Base-by-base conservation (phyloP, 2,888 invertebrate genomes). In the Keiferia lycopersicella region DNA sequence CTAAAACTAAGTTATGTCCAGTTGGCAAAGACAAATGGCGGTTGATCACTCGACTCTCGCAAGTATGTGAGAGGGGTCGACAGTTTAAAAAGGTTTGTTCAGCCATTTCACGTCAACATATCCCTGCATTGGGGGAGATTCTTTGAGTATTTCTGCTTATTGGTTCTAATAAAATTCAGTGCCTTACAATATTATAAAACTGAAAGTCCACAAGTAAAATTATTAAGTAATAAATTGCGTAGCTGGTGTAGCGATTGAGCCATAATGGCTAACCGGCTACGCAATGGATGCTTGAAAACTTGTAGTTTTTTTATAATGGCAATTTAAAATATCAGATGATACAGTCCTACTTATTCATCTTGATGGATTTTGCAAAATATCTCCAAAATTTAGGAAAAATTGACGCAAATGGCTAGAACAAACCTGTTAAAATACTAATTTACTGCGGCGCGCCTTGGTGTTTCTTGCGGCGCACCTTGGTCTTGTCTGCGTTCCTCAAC, bases 401-500 rank as follows among this genome's bases (percentile, higher is more conserved):
- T 34, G 56, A 26, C 34, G 30, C n/a, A 14, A 56, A 34, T 34
- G 6, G 34, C 12, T 56, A 16, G 26, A 53, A 75, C 81, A 26
- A 53, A 53, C 53, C 30, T 53, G 6, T 20, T 80, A 83, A 85
- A 86, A 78, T 68, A 66, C 69, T 65, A 50, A 66, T 66, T 86
- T 88, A 92, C 75, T 92, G 26, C 26, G 26, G 26, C 26, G 26
- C 26, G 26, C 26, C 26, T 26, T 26, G 92, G 73, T 92, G 92
- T 76, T 91, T 91, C 77, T 91, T 92, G 74, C 92, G 92, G 82
- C 92, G 81, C 50, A 81, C 77, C 76, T 92, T 92, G 63, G 86
- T 86, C 83, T 93, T 93, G 76, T 94, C 94, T 68, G 94, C 94
- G 80, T 95, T 94, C 69, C 96, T 93, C 68, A 97, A 88, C 20